These are phyloP conservation scores for Okapia johnstoni DNA, from an alignment of 2,113 vertebrate genomes.

Conservation along the genomic window DNA sequence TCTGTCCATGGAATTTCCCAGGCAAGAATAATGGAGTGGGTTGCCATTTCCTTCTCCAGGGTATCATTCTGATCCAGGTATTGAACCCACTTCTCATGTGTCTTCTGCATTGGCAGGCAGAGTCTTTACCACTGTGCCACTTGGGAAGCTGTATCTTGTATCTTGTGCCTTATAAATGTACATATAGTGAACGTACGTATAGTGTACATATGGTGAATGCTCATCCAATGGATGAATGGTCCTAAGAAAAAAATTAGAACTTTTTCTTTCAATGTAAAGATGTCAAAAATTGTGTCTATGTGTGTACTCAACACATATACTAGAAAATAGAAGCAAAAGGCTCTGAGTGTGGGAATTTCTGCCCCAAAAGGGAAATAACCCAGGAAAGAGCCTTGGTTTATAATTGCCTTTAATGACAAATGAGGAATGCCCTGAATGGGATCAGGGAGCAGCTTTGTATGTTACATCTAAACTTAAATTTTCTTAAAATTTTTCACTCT, in stretches of 20 bases:
- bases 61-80: background rate
- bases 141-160: background rate
- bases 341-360: background rate
- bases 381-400: background rate
- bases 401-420: background rate
- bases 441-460: background rate
- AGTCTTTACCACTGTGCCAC: background rate
- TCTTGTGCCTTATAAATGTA: background rate
- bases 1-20: background rate
- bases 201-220: background rate
- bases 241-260: background rate
- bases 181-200: background rate
- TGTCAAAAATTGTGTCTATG: background rate
- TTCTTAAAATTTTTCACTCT: background rate
- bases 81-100: background rate
- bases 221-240: background rate
- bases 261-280: background rate
- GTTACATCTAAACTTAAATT: background rate
- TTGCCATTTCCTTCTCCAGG: background rate
- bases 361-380: background rate
- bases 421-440: background rate
- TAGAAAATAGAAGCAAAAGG: background rate
- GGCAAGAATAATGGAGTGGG: background rate
- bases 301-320: background rate
- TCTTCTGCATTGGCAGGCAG: background rate